phyloP scores from a whole-genome alignment of 2,113 vertebrate genomes.

The Fregetta grallaria region DNA sequence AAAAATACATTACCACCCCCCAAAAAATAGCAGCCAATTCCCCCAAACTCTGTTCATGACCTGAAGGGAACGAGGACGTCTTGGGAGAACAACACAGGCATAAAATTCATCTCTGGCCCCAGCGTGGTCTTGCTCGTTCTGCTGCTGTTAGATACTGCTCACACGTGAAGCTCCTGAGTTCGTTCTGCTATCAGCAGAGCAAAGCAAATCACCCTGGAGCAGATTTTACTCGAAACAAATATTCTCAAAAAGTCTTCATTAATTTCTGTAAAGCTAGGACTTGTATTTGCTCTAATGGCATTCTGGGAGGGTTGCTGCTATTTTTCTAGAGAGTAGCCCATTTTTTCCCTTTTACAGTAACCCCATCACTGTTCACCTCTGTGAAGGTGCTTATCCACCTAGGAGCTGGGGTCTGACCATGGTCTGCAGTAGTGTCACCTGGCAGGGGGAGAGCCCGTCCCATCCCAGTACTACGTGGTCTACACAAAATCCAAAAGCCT shows the following conservation, averaged over 20 bases:
- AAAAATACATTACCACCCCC: neutral
- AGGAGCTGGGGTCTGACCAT: neutral
- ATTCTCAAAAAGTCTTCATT: neutral
- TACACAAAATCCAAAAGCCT: neutral
- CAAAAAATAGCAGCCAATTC: neutral
- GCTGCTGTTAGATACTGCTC: neutral
- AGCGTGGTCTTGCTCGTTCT: rapidly evolving
- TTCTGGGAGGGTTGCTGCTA: neutral
- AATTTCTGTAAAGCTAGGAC: neutral
- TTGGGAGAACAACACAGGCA: neutral
- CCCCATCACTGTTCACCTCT: neutral
- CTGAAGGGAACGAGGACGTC: neutral
- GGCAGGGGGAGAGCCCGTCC: neutral
- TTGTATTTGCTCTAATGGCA: neutral
- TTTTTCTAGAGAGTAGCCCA: neutral
- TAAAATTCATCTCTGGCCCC: neutral
- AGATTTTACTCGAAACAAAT: neutral
- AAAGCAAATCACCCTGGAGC: neutral
- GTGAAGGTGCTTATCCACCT: neutral
- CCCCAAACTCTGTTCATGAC: neutral
- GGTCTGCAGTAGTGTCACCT: neutral
- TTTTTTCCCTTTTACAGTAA: neutral
- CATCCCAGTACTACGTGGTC: neutral
- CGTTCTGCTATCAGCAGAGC: neutral
- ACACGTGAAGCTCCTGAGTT: rapidly evolving